Conservation (phyloP, 2,113 vertebrate species). For the Heterochromis multidens region DNA sequence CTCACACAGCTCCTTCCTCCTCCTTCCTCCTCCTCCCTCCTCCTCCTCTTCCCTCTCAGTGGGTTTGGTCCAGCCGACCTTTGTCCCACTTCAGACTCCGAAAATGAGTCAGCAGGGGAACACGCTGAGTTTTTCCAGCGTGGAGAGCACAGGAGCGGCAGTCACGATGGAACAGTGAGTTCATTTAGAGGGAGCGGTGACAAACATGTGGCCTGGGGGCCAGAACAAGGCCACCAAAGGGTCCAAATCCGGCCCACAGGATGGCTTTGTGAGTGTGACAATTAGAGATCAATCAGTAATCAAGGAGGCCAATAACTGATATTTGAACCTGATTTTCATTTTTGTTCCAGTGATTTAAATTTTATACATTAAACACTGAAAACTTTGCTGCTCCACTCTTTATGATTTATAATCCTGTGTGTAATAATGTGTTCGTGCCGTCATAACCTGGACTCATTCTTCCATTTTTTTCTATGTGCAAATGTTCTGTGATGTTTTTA, state of each 20-base stretch:
- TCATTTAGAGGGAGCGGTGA: not conserved
- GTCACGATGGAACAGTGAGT: not conserved
- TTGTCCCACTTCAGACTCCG: conserved; percentile 30
- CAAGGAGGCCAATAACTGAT: not conserved
- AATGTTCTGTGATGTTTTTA: not conserved
- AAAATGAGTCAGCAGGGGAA: conserved; percentile 18
- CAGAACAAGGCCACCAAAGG: not conserved
- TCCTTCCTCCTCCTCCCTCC: not conserved
- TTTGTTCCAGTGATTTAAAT: not conserved
- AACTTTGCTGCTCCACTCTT: too few species aligned
- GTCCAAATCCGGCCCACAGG: not conserved
- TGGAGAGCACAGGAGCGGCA: not conserved
- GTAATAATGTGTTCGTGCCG: too few species aligned
- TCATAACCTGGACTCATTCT: rapidly evolving
- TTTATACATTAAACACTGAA: not conserved
- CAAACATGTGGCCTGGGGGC: not conserved
- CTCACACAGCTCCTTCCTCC: not conserved
- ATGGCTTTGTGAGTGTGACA: not conserved
- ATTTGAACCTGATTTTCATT: not conserved
- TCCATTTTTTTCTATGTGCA: not conserved
- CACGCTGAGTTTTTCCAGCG: not conserved
- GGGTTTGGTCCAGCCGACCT: conserved; percentile 21
- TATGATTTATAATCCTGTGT: not conserved
- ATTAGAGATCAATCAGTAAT: not conserved
- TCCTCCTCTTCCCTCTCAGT: not conserved